Evolutionary conservation across 2,888 invertebrate genomes (phyloP), one percentile per base, ranked within the genome.

Genomic region (Cerastoderma edule): DNA sequence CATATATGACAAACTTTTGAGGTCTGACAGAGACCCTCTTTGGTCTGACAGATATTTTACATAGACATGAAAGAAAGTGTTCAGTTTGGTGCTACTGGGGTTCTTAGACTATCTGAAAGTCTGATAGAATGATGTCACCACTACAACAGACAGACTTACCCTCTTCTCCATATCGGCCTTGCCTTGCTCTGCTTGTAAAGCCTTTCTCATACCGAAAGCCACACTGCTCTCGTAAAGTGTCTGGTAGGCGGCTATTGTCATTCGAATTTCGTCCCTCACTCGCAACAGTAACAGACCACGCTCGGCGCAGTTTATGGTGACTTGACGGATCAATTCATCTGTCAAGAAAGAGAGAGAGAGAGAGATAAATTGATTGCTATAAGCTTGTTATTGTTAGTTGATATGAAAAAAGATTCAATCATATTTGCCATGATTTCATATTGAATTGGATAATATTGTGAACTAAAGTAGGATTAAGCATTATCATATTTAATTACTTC

Each of bases 151-250:
- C n/a, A n/a, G 13, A 65, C 74, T 60, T 77, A 92, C 92, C 89
- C 87, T 90, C 82, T 90, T 91, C 72, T 92, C 92, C 91, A 91
- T 92, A 63, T 93, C 92, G 30, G 91, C 88, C 82, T 97, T 97
- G 24, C 97, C 96, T 94, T 97, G 96, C 91, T 97, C 97, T 0
- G 97, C 96, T 94, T 97, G 97, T 72, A 99, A 93, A n/a, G 99
- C 98, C 94, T 99, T 99, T 79, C 99, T 95, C 95, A 99, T 97
- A 32, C 98, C 99, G 92, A 98, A 99, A 0, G 99, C 98, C 67
- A 99, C 97, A 69, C 98, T 98, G 93, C 98, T 98, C 92, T 99
- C 99, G 91, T 99, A 98, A 1, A 99, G 94, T 0, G 98, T 97
- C 93, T 98, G 98, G 91, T 98, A 99, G 0, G 99, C 98, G 88